These are phyloP conservation scores for Urocitellus parryii DNA, from an alignment of 2,113 vertebrate species.

Conservation along the genomic window DNA sequence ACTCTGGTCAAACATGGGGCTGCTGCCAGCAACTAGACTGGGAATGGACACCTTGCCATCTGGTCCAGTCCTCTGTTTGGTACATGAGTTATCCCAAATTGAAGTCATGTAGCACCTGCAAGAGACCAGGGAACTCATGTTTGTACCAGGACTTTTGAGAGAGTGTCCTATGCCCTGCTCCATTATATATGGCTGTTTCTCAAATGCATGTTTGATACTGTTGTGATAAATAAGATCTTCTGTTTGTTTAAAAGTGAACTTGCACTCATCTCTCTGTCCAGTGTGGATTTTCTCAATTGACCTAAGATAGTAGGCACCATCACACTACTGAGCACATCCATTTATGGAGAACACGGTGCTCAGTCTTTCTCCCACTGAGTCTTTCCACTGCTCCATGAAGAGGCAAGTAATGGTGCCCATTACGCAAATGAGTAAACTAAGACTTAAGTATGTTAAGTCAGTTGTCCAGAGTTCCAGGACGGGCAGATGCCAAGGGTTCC, in stretches of 20 bases:
- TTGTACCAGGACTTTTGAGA: neutral
- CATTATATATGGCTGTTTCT: neutral
- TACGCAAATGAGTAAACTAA: neutral
- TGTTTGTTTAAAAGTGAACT: neutral
- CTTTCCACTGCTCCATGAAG: neutral
- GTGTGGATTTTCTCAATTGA: neutral
- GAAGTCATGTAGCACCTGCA: neutral
- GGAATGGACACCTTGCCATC: neutral
- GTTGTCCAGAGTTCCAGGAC: neutral
- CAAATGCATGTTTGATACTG: neutral
- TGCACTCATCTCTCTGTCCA: neutral
- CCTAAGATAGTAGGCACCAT: neutral
- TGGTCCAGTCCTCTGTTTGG: neutral
- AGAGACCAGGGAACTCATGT: neutral
- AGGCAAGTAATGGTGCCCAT: neutral
- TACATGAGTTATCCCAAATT: neutral
- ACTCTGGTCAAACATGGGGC: neutral
- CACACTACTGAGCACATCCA: neutral
- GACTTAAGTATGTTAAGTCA: neutral
- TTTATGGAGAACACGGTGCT: neutral
- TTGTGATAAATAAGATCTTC: neutral
- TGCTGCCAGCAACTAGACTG: neutral
- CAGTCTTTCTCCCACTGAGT: neutral
- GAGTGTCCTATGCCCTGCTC: too few species aligned
- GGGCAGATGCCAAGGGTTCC: neutral